A percentile compares a stretch with the other conserved stretches of the same genome.
phyloP scores from a whole-genome alignment of 35 echinoderm and acorn worm genomes.

The Apostichopus californicus region DNA sequence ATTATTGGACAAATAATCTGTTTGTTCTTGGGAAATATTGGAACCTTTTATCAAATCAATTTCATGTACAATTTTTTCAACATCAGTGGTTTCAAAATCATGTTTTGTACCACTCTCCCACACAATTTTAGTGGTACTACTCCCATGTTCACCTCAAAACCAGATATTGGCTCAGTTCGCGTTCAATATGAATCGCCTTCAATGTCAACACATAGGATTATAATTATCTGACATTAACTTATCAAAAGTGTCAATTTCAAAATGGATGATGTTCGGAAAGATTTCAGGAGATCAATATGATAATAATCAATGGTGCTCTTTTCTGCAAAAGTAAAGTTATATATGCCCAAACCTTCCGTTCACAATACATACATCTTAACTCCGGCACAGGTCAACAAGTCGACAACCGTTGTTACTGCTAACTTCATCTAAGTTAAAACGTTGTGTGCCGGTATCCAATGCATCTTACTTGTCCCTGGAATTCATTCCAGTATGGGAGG shows the following conservation, averaged over 20 bases:
- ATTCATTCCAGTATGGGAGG: too few relatives aligned
- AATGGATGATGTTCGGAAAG: background rate
- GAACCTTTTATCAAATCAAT: background rate
- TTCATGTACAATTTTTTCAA: background rate
- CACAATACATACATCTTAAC: too few relatives aligned
- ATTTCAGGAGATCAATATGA: background rate
- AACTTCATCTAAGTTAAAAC: too few relatives aligned
- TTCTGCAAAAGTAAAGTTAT: background rate
- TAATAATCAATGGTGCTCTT: background rate
- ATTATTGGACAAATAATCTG: background rate
- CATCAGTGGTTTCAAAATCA: background rate
- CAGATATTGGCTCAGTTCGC: background rate
- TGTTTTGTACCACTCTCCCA: background rate
- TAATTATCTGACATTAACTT: background rate
- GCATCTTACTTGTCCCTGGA: too few relatives aligned
- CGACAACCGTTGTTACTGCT: too few relatives aligned
- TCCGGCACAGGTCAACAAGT: too few relatives aligned
- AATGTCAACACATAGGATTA: background rate
- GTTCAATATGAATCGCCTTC: background rate
- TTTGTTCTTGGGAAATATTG: background rate
- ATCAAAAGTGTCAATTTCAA: slow-evolving; percentile 2
- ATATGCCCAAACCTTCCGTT: background rate
- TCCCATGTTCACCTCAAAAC: background rate
- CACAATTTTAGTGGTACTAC: background rate
- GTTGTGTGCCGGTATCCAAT: too few relatives aligned